Percentiles rank a stretch among this genome's conserved stretches.
phyloP scores from a whole-genome alignment of 2,888 invertebrate genomes.

The Thymelicus sylvestris region DNA sequence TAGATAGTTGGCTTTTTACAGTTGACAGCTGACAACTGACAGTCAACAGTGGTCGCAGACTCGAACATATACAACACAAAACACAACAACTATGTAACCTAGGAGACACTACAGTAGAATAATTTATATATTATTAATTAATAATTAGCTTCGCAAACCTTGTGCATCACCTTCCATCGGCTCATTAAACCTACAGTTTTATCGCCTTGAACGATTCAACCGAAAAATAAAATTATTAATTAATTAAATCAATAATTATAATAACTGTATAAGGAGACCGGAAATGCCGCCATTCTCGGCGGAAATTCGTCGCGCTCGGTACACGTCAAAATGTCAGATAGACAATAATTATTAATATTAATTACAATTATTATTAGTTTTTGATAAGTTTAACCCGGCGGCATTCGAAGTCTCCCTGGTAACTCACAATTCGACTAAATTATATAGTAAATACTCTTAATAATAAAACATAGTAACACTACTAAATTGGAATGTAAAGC shows the following conservation, averaged over 20 bases:
- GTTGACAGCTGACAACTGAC: slow-evolving; percentile 34
- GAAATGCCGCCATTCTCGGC: slow-evolving; percentile 13
- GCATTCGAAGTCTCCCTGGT: slow-evolving; percentile 52
- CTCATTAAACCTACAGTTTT: slow-evolving; percentile 49
- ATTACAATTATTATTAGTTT: not conserved
- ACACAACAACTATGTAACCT: slow-evolving; percentile 79
- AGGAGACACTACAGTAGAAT: slow-evolving; percentile 60
- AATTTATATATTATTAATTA: slow-evolving; percentile 50
- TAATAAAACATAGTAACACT: slow-evolving; percentile 68
- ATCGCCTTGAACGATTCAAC: slow-evolving; percentile 36
- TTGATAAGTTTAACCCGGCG: slow-evolving; percentile 3
- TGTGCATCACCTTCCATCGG: slow-evolving; percentile 65
- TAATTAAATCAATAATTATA: slow-evolving; percentile 10
- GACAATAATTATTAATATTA: slow-evolving; percentile 34
- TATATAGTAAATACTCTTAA: slow-evolving; percentile 66
- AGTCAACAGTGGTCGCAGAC: slow-evolving; percentile 54
- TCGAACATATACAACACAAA: slow-evolving; percentile 68
- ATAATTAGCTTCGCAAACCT: slow-evolving; percentile 62
- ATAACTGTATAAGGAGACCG: slow-evolving; percentile 30
- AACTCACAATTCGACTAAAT: slow-evolving; percentile 77
- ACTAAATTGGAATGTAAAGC: slow-evolving; percentile 76
- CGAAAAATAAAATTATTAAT: slow-evolving; percentile 19
- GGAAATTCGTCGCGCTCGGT: not conserved
- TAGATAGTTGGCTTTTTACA: slow-evolving; percentile 57
- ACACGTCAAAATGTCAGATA: slow-evolving; percentile 10